Evolutionary conservation across 2,113 vertebrate genomes (phyloP).

Genomic region (Colossoma macropomum): DNA sequence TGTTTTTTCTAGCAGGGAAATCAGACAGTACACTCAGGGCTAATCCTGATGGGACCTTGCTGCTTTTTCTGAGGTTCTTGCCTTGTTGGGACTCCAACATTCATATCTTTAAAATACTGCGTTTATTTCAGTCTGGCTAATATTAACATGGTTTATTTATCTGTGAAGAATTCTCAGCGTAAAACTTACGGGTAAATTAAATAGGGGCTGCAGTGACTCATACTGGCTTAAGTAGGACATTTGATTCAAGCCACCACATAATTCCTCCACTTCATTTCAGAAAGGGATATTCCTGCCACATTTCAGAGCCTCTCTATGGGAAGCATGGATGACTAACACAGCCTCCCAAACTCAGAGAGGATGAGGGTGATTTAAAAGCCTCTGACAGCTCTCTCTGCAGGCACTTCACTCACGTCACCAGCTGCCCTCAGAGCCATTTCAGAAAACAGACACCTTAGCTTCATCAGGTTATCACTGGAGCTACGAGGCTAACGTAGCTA

Average conservation of each 20-base stretch:
- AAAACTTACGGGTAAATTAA: neutral
- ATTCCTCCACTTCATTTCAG: neutral
- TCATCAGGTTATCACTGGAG: neutral
- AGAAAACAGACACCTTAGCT: neutral
- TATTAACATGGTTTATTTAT: neutral
- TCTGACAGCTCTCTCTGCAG: neutral
- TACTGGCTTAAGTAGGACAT: neutral
- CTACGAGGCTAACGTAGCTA: neutral
- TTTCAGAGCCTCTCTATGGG: neutral
- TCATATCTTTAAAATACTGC: too few relatives aligned
- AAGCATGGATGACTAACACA: neutral
- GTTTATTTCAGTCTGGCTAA: neutral
- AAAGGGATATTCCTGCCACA: neutral
- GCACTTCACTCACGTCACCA: constrained; percentile 14
- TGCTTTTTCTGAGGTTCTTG: too few relatives aligned
- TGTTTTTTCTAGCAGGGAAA: too few relatives aligned
- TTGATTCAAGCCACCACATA: neutral
- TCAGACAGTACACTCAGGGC: too few relatives aligned
- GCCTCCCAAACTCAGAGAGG: neutral
- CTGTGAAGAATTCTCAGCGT: neutral
- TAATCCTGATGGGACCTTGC: too few relatives aligned
- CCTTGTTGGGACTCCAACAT: too few relatives aligned
- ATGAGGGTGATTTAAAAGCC: constrained; percentile 4
- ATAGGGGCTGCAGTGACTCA: neutral
- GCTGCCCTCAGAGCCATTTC: neutral